These are phyloP conservation scores for Temnothorax nylanderi DNA, from an alignment of 1,140 invertebrate genomes.

Conservation along the genomic window DNA sequence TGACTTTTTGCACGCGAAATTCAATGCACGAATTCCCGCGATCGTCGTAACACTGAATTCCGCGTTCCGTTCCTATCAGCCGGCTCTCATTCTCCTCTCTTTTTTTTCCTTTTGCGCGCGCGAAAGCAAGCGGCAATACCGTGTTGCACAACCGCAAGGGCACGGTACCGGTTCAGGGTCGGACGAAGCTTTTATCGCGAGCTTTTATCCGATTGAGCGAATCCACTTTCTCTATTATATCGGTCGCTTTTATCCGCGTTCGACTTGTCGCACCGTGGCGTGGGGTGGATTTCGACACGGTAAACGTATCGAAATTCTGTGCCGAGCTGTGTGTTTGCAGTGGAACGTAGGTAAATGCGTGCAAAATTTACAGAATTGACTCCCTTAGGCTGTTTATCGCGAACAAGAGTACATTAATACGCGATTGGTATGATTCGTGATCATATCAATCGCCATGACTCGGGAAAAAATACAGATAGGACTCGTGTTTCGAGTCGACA, in stretches of 20 bases:
- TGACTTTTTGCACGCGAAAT: constrained; percentile 34
- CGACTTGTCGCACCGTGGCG: background rate
- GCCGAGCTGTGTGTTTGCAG: background rate
- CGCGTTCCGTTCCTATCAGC: constrained; percentile 11
- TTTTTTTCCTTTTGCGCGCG: background rate
- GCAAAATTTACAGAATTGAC: background rate
- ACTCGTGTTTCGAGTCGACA: background rate
- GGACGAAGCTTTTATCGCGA: background rate
- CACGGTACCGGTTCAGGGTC: constrained; percentile 11
- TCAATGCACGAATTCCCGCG: constrained; percentile 10
- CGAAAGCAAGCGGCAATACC: background rate
- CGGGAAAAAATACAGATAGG: background rate
- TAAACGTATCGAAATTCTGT: background rate
- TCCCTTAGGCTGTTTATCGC: background rate
- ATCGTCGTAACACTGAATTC: constrained; percentile 10
- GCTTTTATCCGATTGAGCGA: background rate
- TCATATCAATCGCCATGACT: background rate
- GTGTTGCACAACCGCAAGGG: constrained; percentile 13
- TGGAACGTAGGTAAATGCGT: background rate
- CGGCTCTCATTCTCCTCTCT: background rate
- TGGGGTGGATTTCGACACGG: background rate
- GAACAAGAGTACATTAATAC: background rate
- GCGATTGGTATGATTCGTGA: background rate
- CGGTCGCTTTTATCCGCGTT: background rate
- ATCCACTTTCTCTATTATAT: background rate